These are phyloP conservation scores for Cervus canadensis DNA, from an alignment of 2,113 vertebrate species.

Conservation along the genomic window DNA sequence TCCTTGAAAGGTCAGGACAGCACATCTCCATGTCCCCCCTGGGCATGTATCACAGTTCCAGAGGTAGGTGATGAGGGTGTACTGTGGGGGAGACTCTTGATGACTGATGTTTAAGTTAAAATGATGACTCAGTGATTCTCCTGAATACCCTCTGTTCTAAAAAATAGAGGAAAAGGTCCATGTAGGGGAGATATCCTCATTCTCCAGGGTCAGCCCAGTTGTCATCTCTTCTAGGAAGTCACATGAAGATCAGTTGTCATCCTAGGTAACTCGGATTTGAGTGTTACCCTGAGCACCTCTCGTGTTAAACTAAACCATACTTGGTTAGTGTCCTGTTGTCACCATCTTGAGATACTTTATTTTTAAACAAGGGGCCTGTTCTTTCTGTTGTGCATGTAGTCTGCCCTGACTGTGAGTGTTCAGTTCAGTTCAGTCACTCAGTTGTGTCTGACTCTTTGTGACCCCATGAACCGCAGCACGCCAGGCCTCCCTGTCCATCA, in stretches of 20 bases:
- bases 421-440: background rate
- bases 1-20: background rate
- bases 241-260: background rate
- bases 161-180: too few species aligned
- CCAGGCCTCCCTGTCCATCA: too few species aligned
- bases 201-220: background rate
- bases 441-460: too few species aligned
- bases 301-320: background rate
- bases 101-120: too few species aligned
- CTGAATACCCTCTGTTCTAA: too few species aligned
- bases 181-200: background rate
- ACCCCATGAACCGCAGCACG: too few species aligned
- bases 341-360: background rate
- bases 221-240: background rate
- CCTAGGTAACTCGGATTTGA: background rate
- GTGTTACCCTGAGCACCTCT: background rate
- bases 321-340: background rate
- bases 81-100: background rate
- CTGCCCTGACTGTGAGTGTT: background rate
- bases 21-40: rapidly evolving
- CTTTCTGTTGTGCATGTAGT: background rate
- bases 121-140: too few species aligned
- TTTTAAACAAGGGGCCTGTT: background rate
- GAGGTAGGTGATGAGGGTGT: background rate
- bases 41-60: background rate